Base-by-base conservation (phyloP, 1,140 invertebrate genomes). In the Ptiloglossa arizonensis region DNA sequence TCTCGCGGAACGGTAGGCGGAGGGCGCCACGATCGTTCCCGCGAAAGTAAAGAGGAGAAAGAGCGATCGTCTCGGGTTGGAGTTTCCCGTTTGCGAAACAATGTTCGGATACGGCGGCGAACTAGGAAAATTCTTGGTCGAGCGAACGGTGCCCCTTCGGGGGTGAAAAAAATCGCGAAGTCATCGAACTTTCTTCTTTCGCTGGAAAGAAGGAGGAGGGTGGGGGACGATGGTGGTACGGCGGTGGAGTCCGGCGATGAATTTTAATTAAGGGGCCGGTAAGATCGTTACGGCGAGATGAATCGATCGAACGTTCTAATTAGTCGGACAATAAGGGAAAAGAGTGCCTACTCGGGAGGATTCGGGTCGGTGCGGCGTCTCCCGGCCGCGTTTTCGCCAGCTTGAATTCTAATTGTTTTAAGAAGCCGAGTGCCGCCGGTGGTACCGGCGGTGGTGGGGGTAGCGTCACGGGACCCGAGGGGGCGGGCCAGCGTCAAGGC, bases 291-390 rank as follows among this genome's bases (percentile, higher is more conserved):
- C 70, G 82, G 35, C 29, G 66, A 87, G 85, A 80, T 50, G 85
- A 81, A 85, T 85, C 80, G 77, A 85, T 87, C 75, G 80, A 70
- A 57, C 75, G 71, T 85, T 85, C 78, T 84, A 87, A 87, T 87
- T 87, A 87, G 77, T 81, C 74, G 70, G 67, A 85, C 59, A 86
- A 80, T 80, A 60, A 80, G 68, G 71, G 62, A 8, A n/a, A n/a
- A 73, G 29, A 68, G 68, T 22, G 29, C 22, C 60, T 24, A 72
- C 52, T 63, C 69, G 44, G n/a, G 54, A 11, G 27, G 35, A 74
- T 52, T 38, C 56, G 5, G 2, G 27, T 11, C 46, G n/a, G n/a
- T n/a, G n/a, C n/a, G n/a, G n/a, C n/a, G 17, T 46, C 46, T 67
- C 44, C 41, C 27, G 52, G 22, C 44, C n/a, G 52, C 15, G n/a